phyloP scores from a whole-genome alignment of 2,113 vertebrate genomes.

The Phyllopteryx taeniolatus region DNA sequence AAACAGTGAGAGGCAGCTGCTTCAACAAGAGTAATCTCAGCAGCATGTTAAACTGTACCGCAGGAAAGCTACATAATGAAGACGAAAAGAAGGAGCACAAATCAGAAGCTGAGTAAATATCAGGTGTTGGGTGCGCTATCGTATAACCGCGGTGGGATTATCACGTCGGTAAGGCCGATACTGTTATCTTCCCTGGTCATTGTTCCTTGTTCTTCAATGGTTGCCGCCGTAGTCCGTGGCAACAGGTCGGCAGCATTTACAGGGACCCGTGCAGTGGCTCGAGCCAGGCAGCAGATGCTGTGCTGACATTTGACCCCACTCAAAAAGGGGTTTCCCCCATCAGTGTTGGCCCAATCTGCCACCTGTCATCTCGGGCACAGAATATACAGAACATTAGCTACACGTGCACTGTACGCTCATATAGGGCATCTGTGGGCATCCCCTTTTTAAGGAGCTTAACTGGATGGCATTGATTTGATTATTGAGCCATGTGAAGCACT shows the following conservation, averaged over 20 bases:
- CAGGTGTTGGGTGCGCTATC: conserved; percentile 53
- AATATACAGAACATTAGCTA: conserved; percentile 38
- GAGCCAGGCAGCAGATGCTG: conserved; percentile 87
- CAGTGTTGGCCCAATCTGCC: conserved; percentile 77
- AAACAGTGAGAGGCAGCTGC: conserved; percentile 63
- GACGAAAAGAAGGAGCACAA: conserved; percentile 50
- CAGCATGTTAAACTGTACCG: conserved; percentile 57
- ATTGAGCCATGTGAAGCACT: conserved; percentile 38
- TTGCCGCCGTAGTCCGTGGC: conserved; percentile 61
- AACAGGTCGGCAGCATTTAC: conserved; percentile 73
- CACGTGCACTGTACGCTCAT: conserved; percentile 49
- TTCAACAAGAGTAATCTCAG: conserved; percentile 62
- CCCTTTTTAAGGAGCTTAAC: conserved; percentile 49
- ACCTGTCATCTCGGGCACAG: conserved; percentile 78
- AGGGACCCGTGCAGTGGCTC: conserved; percentile 59
- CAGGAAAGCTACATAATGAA: conserved; percentile 60
- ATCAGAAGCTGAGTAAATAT: conserved; percentile 70
- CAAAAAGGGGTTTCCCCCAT: conserved; percentile 74
- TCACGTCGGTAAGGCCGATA: conserved; percentile 51
- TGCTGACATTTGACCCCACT: conserved; percentile 85
- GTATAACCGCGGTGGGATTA: conserved; percentile 56
- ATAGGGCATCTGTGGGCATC: conserved; percentile 8
- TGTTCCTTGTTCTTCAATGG: conserved; percentile 51
- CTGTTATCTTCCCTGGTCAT: conserved; percentile 60
- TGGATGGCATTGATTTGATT: conserved; percentile 56